Conservation (phyloP, 2,113 vertebrate genomes). For the Gadus macrocephalus region DNA sequence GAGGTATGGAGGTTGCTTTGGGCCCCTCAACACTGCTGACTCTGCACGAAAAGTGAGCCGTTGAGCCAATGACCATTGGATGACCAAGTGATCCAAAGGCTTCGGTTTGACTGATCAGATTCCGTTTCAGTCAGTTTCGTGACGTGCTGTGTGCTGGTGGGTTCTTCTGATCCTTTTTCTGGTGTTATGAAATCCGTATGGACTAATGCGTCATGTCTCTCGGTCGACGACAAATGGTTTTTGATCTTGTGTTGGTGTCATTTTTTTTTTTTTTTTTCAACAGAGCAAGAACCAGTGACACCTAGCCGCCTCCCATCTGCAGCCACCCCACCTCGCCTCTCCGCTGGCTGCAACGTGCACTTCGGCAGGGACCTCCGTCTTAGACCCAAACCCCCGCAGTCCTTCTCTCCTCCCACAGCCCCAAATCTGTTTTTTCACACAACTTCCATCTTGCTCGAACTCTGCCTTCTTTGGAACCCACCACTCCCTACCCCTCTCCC, state of each 20-base stretch:
- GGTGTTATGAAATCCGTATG: not conserved
- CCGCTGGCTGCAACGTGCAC: conserved; percentile 40
- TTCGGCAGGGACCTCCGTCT: conserved; percentile 61
- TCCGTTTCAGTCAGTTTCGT: not conserved
- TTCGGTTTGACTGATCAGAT: not conserved
- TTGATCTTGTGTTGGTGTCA: conserved; percentile 9
- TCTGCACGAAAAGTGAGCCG: not conserved
- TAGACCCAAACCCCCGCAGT: not conserved
- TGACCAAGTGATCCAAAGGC: conserved; percentile 18
- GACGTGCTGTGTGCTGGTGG: no score
- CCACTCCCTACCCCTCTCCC: no score
- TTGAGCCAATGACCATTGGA: not conserved
- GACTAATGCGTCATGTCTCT: no score
- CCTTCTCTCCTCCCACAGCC: not conserved
- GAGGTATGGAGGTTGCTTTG: not conserved
- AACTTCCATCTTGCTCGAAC: no score
- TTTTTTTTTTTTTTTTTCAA: conserved; percentile 47
- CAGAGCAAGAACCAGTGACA: conserved; percentile 71
- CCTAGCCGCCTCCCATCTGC: conserved; percentile 46
- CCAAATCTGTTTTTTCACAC: no score
- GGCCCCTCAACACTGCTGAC: conserved; percentile 1
- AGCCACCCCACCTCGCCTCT: conserved; percentile 12
- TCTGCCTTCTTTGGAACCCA: no score
- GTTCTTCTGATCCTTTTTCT: conserved; percentile 23
- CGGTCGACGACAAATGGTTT: no score